phyloP scores from a whole-genome alignment of 53 echinoderm and acorn worm genomes.

The Holothuria leucospilota region DNA sequence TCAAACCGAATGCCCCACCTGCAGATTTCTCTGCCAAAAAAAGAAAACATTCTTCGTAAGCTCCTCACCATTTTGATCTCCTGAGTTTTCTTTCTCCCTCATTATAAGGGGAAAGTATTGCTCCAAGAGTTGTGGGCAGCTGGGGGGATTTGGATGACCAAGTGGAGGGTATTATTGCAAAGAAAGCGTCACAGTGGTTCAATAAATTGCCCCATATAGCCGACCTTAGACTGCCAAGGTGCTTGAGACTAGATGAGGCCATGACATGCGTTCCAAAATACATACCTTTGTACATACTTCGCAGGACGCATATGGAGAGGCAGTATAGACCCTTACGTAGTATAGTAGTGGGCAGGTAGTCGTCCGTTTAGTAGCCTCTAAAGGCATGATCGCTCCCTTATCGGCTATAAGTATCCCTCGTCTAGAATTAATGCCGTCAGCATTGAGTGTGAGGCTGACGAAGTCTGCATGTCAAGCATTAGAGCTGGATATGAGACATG shows the following conservation, averaged over 20 bases:
- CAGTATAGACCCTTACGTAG: slow-evolving; percentile 3
- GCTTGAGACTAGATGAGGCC: background rate
- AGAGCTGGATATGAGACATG: no score
- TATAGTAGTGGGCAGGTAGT: background rate
- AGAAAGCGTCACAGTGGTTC: no score
- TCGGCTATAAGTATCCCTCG: slow-evolving; percentile 31
- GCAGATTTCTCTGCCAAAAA: background rate
- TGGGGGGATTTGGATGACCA: slow-evolving; percentile 21
- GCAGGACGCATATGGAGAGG: no score
- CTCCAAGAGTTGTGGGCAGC: slow-evolving; percentile 15
- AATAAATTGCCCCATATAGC: no score
- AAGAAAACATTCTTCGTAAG: slow-evolving; percentile 2
- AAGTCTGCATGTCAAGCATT: no score
- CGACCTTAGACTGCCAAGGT: no score
- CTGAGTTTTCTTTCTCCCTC: no score
- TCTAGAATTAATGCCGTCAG: slow-evolving; percentile 37
- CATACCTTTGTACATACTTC: slow-evolving; percentile 30
- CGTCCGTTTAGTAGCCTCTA: slow-evolving; percentile 6
- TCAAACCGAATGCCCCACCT: background rate
- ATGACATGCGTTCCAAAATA: background rate
- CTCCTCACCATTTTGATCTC: background rate
- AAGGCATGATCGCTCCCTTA: slow-evolving; percentile 2
- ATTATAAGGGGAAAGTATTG: slow-evolving; percentile 5
- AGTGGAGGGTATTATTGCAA: background rate
- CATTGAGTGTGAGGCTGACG: background rate